Evolutionary conservation across 2,113 vertebrate species (phyloP).

Genomic region (Myiozetetes cayanensis): DNA sequence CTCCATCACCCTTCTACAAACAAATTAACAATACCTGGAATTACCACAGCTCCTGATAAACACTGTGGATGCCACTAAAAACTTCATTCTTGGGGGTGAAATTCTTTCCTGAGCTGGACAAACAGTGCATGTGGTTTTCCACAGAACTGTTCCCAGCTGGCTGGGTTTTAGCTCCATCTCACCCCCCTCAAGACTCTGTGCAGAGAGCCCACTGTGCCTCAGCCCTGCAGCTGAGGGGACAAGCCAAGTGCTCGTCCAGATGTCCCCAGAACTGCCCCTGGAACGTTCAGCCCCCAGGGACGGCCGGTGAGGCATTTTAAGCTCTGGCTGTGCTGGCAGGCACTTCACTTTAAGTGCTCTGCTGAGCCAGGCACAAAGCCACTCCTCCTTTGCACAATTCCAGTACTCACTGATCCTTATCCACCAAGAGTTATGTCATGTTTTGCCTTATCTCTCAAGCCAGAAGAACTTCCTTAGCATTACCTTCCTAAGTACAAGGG

Average conservation of each 20-base stretch:
- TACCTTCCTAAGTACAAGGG: not conserved
- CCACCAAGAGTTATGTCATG: not conserved
- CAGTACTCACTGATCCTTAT: not conserved
- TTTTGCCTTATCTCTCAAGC: slow-evolving; percentile 22
- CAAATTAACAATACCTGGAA: not conserved
- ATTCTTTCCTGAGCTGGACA: not conserved
- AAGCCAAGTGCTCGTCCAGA: not conserved
- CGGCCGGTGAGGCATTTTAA: not conserved
- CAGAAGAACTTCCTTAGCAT: slow-evolving; percentile 4
- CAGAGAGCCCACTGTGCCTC: not conserved
- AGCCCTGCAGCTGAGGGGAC: not conserved
- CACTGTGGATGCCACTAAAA: not conserved
- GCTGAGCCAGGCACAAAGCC: slow-evolving; percentile 13
- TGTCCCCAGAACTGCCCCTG: not conserved
- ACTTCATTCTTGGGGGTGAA: not conserved
- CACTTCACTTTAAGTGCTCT: not conserved
- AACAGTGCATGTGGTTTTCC: not conserved
- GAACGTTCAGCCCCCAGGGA: not conserved
- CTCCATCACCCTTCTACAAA: not conserved
- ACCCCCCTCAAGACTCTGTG: not conserved
- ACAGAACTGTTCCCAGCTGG: not conserved
- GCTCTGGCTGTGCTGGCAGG: not conserved
- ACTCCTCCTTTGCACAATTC: not conserved
- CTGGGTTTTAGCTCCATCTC: not conserved
- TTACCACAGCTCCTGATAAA: not conserved